phyloP scores from a whole-genome alignment of 2,113 vertebrate genomes.

The Ciconia maguari region DNA sequence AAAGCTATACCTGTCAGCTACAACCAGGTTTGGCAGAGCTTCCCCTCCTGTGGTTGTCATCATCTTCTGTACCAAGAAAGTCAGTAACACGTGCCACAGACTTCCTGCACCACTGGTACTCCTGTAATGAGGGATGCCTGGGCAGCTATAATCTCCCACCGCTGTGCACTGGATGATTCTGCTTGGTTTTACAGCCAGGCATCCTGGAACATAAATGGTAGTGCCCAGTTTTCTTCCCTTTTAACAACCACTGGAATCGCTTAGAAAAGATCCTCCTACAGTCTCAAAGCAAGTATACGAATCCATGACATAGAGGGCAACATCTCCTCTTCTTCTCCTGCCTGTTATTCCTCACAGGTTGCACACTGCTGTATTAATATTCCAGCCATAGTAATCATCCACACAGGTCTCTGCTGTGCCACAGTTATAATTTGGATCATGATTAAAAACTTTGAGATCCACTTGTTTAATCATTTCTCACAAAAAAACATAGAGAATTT shows the following conservation, averaged over 20 bases:
- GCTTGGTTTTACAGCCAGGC: background rate
- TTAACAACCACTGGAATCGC: background rate
- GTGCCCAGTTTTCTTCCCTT: background rate
- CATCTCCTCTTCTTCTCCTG: background rate
- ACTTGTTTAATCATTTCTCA: background rate
- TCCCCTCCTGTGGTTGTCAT: background rate
- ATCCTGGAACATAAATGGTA: background rate
- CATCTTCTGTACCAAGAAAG: background rate
- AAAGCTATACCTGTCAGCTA: background rate
- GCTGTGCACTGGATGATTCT: background rate
- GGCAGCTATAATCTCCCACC: background rate
- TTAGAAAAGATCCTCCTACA: background rate
- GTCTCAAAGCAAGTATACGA: background rate
- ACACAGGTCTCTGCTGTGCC: background rate
- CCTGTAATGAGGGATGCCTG: background rate
- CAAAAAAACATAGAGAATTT: background rate
- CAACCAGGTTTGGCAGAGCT: background rate
- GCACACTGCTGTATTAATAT: background rate
- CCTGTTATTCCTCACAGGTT: background rate
- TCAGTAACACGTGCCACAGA: background rate
- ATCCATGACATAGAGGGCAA: background rate
- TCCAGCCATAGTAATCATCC: background rate
- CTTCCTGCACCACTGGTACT: background rate
- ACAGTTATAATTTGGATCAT: background rate
- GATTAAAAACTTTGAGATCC: background rate